Percentiles rank a stretch among this genome's conserved stretches.
Evolutionary conservation across 2,797 vertebrate genomes (phyloP).

Genomic region (Myotis pilosus): DNA sequence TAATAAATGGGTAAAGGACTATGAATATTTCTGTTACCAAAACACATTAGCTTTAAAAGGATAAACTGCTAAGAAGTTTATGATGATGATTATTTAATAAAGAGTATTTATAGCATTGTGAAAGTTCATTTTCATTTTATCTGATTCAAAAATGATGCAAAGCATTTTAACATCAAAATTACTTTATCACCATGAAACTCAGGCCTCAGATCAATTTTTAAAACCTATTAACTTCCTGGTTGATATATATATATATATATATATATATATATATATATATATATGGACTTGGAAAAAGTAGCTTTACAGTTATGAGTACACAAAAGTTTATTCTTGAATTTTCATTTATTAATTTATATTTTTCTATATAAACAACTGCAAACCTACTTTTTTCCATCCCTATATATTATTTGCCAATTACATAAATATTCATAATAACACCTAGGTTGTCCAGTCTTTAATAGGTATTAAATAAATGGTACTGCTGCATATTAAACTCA

Average conservation of each 20-base stretch:
- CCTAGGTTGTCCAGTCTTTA: background rate
- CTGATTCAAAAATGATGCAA: background rate
- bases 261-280: no score
- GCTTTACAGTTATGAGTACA: background rate
- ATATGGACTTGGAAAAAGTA: background rate
- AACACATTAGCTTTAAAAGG: conserved; percentile 33
- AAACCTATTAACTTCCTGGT: background rate
- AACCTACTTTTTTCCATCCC: background rate
- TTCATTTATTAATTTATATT: background rate
- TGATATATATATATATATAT: background rate
- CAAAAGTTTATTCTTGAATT: background rate
- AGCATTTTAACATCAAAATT: background rate
- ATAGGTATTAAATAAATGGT: background rate
- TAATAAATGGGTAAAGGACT: conserved; percentile 49
- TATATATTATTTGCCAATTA: background rate
- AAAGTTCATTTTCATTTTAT: background rate
- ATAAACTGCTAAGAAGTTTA: conserved; percentile 28
- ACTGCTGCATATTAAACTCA: background rate
- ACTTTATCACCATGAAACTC: background rate
- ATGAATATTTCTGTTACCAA: conserved; percentile 22
- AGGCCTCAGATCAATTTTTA: background rate
- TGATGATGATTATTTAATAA: background rate
- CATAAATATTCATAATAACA: background rate
- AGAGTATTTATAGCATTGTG: background rate
- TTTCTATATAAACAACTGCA: background rate